Conservation (phyloP, 2,888 invertebrate genomes). For the Leucophora obtusa region DNA sequence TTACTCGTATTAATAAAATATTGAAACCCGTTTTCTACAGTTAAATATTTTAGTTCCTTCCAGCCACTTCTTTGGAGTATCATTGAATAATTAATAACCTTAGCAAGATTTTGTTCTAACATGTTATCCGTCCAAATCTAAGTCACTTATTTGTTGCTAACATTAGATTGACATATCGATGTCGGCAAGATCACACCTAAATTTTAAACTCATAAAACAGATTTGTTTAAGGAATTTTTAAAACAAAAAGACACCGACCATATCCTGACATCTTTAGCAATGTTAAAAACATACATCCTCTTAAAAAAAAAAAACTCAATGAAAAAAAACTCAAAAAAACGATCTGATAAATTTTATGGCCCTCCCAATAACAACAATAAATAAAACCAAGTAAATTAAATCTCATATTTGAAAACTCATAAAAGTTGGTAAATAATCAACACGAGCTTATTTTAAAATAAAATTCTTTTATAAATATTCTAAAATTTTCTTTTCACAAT, state of each 20-base stretch:
- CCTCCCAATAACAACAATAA: slow-evolving; percentile 28
- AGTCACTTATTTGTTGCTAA: background rate
- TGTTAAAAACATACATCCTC: slow-evolving; percentile 54
- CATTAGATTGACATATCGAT: slow-evolving; percentile 51
- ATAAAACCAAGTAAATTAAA: background rate
- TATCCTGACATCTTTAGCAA: slow-evolving; percentile 55
- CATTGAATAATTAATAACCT: too few species aligned
- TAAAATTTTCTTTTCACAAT: slow-evolving; percentile 35
- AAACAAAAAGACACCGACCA: slow-evolving; percentile 31
- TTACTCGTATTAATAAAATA: too few species aligned
- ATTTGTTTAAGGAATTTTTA: slow-evolving; percentile 36
- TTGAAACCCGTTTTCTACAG: too few species aligned
- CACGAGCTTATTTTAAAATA: slow-evolving; percentile 39
- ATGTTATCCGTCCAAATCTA: background rate
- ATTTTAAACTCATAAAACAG: slow-evolving; percentile 30
- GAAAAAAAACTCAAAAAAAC: slow-evolving; percentile 12
- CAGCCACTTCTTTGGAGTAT: too few species aligned
- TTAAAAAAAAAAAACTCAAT: slow-evolving; percentile 13
- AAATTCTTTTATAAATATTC: background rate
- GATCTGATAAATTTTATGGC: slow-evolving; percentile 54
- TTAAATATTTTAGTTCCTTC: too few species aligned
- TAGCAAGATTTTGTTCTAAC: background rate
- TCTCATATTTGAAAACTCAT: slow-evolving; percentile 31
- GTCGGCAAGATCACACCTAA: slow-evolving; percentile 60
- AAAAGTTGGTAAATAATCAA: slow-evolving; percentile 55